phyloP scores from a whole-genome alignment of 2,113 vertebrate species.

The Natator depressus region DNA sequence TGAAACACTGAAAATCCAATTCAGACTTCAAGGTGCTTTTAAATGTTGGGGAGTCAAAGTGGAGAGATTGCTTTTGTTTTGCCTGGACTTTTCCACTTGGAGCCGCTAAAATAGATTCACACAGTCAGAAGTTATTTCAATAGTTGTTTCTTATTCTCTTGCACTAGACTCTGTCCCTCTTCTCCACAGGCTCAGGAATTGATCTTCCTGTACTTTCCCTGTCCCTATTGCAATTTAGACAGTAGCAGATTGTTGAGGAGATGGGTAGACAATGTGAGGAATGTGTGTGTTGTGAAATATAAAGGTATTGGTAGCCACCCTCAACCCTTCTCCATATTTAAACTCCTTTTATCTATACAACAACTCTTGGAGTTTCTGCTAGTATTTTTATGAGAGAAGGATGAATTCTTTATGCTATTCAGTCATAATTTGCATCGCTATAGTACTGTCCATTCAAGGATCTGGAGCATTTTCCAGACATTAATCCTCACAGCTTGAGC shows the following conservation, averaged over 20 bases:
- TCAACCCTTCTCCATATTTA: not conserved
- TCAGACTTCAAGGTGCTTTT: not conserved
- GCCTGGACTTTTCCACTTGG: not conserved
- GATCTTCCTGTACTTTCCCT: not conserved
- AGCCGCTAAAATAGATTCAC: conserved; percentile 13
- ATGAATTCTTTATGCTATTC: not conserved
- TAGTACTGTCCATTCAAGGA: not conserved
- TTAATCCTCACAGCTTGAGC: not conserved
- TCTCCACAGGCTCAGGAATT: conserved; percentile 24
- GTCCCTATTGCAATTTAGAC: not conserved
- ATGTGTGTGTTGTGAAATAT: not conserved
- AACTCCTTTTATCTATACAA: not conserved
- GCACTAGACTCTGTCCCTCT: not conserved
- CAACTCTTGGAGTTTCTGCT: not conserved
- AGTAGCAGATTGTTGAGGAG: not conserved
- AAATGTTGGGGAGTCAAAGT: not conserved
- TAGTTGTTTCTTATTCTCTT: conserved; percentile 20
- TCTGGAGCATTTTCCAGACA: not conserved
- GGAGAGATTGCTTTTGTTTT: conserved; percentile 16
- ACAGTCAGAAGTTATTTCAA: conserved; percentile 13
- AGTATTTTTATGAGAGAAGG: not conserved
- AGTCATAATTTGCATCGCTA: not conserved
- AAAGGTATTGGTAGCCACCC: not conserved
- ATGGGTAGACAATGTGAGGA: not conserved
- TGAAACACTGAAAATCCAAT: not conserved